phyloP scores from a whole-genome alignment of 2,113 vertebrate species.

The Dasyornis broadbenti region DNA sequence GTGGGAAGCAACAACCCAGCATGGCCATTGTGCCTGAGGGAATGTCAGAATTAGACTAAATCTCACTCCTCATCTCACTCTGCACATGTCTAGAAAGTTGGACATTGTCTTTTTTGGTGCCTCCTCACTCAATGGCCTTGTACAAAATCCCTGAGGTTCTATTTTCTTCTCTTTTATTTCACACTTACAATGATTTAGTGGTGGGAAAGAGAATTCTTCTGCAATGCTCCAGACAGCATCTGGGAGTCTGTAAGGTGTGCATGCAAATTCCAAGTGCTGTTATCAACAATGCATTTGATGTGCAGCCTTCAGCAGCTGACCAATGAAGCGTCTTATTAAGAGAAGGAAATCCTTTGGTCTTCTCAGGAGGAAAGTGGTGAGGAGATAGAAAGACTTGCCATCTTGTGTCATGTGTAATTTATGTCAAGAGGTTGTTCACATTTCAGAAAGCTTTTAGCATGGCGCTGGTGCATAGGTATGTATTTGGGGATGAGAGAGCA shows the following conservation, averaged over 20 bases:
- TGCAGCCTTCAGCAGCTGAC: not conserved
- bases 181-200: not conserved
- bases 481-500: not conserved
- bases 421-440: not conserved
- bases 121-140: not conserved
- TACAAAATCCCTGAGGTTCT: not conserved
- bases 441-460: constrained; percentile 33
- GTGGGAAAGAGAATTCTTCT: not conserved
- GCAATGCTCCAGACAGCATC: not conserved
- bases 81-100: not conserved
- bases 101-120: not conserved
- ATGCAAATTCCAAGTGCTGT: not conserved
- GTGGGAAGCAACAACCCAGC: not conserved
- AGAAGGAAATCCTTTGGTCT: not conserved
- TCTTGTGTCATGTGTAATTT: not conserved
- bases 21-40: not conserved
- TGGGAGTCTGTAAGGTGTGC: not conserved
- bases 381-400: not conserved
- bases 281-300: constrained; percentile 38
- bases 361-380: not conserved
- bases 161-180: not conserved
- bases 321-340: not conserved
- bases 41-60: not conserved
- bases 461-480: not conserved
- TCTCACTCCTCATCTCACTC: not conserved